Conservation (phyloP, 1,140 invertebrate genomes). For the Nephotettix cincticeps region DNA sequence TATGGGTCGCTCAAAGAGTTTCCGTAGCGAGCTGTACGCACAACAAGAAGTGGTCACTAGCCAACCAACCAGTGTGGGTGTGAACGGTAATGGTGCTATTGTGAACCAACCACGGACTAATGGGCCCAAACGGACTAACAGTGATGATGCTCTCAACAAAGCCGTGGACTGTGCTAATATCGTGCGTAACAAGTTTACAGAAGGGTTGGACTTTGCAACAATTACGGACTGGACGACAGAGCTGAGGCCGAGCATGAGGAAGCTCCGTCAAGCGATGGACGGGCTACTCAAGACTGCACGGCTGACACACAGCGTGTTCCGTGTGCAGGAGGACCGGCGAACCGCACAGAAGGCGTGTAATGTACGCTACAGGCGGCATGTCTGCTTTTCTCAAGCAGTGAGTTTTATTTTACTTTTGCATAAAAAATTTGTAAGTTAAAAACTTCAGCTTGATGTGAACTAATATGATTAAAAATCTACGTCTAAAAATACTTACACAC, state of each 20-base stretch:
- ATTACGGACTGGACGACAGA: slow-evolving; percentile 75
- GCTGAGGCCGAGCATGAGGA: slow-evolving; percentile 75
- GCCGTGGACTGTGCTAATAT: slow-evolving; percentile 44
- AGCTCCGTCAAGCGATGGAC: slow-evolving; percentile 78
- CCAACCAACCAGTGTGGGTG: slow-evolving; percentile 48
- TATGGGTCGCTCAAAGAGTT: slow-evolving; percentile 46
- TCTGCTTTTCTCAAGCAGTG: slow-evolving; percentile 91
- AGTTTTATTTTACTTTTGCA: too few relatives aligned
- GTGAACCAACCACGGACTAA: slow-evolving; percentile 40
- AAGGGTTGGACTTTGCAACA: slow-evolving; percentile 62
- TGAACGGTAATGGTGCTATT: slow-evolving; percentile 23
- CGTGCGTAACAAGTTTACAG: slow-evolving; percentile 69
- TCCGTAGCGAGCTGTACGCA: slow-evolving; percentile 37
- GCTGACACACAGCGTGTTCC: slow-evolving; percentile 83
- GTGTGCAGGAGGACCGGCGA: slow-evolving; percentile 73
- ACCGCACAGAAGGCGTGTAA: slow-evolving; percentile 61
- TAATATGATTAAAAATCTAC: too few relatives aligned
- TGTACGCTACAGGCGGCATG: slow-evolving; percentile 74
- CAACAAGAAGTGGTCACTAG: slow-evolving; percentile 45
- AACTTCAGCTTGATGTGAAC: too few relatives aligned
- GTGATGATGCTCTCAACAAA: slow-evolving; percentile 47
- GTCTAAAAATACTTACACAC: too few relatives aligned
- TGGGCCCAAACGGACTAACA: slow-evolving; percentile 35
- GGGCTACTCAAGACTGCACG: slow-evolving; percentile 77
- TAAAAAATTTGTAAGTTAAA: too few relatives aligned